Evolutionary conservation across 2,113 vertebrate species (phyloP).

Genomic region (Xiphias gladius): DNA sequence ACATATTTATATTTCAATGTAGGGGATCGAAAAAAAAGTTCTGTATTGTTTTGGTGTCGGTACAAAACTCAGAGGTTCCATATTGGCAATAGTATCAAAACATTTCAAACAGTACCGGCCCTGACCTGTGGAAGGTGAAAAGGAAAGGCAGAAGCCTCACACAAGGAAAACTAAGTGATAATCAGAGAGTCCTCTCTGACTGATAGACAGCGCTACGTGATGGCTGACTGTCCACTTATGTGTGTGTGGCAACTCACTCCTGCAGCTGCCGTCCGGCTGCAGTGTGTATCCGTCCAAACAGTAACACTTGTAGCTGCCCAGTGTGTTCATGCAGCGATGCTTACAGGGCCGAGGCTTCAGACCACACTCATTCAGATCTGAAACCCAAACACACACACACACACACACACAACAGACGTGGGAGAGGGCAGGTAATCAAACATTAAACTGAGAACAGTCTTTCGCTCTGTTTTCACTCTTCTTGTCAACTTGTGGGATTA

Average conservation of each 20-base stretch:
- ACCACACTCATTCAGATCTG: slow-evolving; percentile 96
- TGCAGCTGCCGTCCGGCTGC: slow-evolving; percentile 89
- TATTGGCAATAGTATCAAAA: too few relatives aligned
- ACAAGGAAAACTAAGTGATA: too few relatives aligned
- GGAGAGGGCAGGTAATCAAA: slow-evolving; percentile 4
- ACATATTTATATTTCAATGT: too few relatives aligned
- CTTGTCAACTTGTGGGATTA: slow-evolving; percentile 41
- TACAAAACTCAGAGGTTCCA: too few relatives aligned
- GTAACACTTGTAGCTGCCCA: slow-evolving; percentile 95
- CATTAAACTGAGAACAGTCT: slow-evolving; percentile 4
- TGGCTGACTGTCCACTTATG: neutral
- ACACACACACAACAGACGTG: slow-evolving; percentile 11
- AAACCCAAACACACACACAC: slow-evolving; percentile 37
- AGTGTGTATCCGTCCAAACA: slow-evolving; percentile 89
- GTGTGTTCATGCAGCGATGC: slow-evolving; percentile 95
- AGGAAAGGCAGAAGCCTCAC: too few relatives aligned
- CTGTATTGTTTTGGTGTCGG: too few relatives aligned
- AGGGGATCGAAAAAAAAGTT: too few relatives aligned
- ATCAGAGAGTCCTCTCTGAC: too few relatives aligned
- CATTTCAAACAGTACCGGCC: too few relatives aligned
- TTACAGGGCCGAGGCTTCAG: slow-evolving; percentile 92
- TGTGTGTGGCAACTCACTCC: slow-evolving; percentile 85
- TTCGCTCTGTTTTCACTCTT: slow-evolving; percentile 36
- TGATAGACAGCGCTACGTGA: too few relatives aligned
- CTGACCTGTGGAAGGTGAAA: too few relatives aligned